A percentile compares a stretch with the other conserved stretches of the same genome.
Evolutionary conservation across 2,797 vertebrate species (phyloP).

Genomic region (Pitangus sulphuratus): DNA sequence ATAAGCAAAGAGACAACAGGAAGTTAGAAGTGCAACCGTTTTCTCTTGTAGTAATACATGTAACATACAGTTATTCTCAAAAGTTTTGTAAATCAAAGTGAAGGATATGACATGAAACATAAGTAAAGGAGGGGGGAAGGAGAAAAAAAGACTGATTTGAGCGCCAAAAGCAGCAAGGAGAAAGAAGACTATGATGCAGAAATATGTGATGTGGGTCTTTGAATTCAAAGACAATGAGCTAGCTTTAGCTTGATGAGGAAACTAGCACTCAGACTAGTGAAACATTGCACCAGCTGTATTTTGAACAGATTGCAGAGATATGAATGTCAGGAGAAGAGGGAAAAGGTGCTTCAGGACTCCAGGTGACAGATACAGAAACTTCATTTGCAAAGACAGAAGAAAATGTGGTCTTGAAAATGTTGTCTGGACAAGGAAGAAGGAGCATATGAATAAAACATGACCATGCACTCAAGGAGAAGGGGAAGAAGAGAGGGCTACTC

Average conservation of each 20-base stretch:
- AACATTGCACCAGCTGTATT: background rate
- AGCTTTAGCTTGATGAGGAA: background rate
- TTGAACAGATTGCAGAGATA: background rate
- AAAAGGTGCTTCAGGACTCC: slow-evolving; percentile 16
- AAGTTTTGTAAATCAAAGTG: background rate
- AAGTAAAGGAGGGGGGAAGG: fast-evolving
- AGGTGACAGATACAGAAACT: background rate
- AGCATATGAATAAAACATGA: slow-evolving; percentile 30
- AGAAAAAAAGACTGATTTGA: background rate
- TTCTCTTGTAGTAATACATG: background rate
- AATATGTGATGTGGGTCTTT: background rate
- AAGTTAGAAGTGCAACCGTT: background rate
- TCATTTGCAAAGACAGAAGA: slow-evolving; percentile 13
- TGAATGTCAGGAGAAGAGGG: background rate
- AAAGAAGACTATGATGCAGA: background rate
- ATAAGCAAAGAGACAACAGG: background rate
- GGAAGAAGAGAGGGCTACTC: background rate
- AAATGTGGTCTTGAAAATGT: slow-evolving; percentile 6
- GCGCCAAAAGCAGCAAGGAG: background rate
- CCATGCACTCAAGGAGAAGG: background rate
- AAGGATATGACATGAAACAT: background rate
- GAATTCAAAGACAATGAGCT: background rate
- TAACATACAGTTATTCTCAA: background rate
- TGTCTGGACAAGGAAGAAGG: slow-evolving; percentile 4
- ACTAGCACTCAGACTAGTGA: background rate